Evolutionary conservation across 2,888 invertebrate genomes (phyloP).

Genomic region (Microctonus aethiopoides): DNA sequence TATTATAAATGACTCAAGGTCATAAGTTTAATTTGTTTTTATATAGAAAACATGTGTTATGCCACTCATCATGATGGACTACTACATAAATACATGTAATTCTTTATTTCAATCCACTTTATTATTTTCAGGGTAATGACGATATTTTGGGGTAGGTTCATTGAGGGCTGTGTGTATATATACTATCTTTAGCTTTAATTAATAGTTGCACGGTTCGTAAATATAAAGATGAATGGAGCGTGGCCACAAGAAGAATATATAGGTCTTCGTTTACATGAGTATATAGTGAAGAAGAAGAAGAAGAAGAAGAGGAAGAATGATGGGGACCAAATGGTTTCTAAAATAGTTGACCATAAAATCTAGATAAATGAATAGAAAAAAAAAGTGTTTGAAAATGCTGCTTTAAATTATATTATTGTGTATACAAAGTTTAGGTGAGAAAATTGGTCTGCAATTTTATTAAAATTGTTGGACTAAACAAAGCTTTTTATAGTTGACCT

Average conservation of each 20-base stretch:
- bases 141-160: constrained; percentile 53
- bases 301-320: too few relatives aligned
- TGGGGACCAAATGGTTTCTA: constrained; percentile 52
- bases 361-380: not conserved
- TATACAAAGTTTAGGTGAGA: not conserved
- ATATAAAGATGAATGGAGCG: constrained; percentile 55
- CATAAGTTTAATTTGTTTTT: not conserved
- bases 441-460: not conserved
- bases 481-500: not conserved
- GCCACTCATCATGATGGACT: not conserved
- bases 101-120: constrained; percentile 21
- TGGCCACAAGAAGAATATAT: constrained; percentile 39
- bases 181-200: constrained; percentile 53
- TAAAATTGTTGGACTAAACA: not conserved
- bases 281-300: not conserved
- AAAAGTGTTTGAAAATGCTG: not conserved
- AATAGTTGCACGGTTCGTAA: constrained; percentile 55
- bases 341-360: constrained; percentile 35
- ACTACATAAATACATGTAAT: not conserved
- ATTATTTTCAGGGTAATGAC: constrained; percentile 33
- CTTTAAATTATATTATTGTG: not conserved
- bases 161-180: constrained; percentile 33
- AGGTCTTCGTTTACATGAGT: constrained; percentile 36
- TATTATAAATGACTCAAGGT: not conserved
- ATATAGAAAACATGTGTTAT: not conserved